Evolutionary conservation across 2,797 vertebrate genomes (phyloP).

Genomic region (Carcharodon carcharias): DNA sequence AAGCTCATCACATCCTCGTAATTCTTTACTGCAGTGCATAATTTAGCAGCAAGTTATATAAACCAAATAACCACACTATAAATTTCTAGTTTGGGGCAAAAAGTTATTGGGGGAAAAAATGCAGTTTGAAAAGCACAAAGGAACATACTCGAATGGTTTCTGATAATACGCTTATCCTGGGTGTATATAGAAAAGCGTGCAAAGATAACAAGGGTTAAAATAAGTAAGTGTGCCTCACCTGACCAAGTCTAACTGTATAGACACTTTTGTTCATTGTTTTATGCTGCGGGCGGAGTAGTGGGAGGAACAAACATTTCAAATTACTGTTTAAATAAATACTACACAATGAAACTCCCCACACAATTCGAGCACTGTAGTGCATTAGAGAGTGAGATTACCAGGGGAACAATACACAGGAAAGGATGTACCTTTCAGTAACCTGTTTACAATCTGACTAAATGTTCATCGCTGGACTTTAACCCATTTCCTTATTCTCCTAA

Average conservation of each 20-base stretch:
- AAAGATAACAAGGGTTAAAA: neutral
- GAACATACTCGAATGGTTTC: neutral
- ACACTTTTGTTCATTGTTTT: neutral
- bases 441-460: conserved; percentile 11
- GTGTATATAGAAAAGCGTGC: neutral
- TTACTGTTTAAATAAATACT: neutral
- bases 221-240: neutral
- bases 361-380: neutral
- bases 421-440: neutral
- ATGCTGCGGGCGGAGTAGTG: neutral
- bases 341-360: neutral
- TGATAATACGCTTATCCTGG: neutral
- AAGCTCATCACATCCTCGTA: neutral
- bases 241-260: neutral
- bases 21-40: too few relatives aligned
- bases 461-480: conserved; percentile 15
- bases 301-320: neutral
- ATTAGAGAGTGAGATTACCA: neutral
- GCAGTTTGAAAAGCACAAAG: neutral
- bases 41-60: too few relatives aligned
- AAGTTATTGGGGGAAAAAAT: neutral
- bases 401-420: neutral
- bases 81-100: neutral
- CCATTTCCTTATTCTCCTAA: conserved; percentile 13
- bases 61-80: neutral